phyloP scores from a whole-genome alignment of 2,797 vertebrate species.

The Anas flavirostris region DNA sequence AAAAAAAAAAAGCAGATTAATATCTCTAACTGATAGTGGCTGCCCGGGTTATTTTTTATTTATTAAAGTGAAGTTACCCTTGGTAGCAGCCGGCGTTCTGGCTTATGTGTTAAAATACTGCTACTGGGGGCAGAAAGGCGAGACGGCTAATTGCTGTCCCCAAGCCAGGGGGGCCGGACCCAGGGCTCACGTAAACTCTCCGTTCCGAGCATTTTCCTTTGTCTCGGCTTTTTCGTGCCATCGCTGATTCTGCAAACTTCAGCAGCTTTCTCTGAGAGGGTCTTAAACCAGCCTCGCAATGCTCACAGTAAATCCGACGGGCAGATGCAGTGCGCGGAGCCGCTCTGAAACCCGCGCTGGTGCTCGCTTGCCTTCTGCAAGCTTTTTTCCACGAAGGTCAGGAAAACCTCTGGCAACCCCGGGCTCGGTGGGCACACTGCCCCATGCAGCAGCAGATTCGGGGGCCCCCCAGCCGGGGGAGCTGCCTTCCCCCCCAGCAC shows the following conservation, averaged over 20 bases:
- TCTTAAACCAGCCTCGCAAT: neutral
- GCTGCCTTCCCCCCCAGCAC: neutral
- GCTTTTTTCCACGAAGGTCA: neutral
- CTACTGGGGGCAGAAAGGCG: neutral
- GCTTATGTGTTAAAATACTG: neutral
- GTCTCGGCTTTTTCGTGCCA: neutral
- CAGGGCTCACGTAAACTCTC: neutral
- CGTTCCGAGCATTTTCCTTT: neutral
- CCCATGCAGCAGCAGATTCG: no score
- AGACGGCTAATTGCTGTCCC: neutral
- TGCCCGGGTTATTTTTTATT: conserved; percentile 40
- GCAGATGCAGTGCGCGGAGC: accelerated
- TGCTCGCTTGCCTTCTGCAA: neutral
- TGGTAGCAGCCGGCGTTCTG: neutral
- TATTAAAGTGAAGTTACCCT: conserved; percentile 58
- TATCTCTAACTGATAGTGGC: conserved; percentile 54
- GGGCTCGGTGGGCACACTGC: no score
- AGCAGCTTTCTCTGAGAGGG: neutral
- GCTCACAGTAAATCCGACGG: neutral
- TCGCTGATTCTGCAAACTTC: neutral
- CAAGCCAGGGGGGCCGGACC: neutral
- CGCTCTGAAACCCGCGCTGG: neutral
- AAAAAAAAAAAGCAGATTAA: conserved; percentile 48
- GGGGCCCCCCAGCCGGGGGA: no score
- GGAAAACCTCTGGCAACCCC: neutral